These are phyloP conservation scores for Salpingus planirostris DNA, from an alignment of 2,888 invertebrate species.

Conservation along the genomic window DNA sequence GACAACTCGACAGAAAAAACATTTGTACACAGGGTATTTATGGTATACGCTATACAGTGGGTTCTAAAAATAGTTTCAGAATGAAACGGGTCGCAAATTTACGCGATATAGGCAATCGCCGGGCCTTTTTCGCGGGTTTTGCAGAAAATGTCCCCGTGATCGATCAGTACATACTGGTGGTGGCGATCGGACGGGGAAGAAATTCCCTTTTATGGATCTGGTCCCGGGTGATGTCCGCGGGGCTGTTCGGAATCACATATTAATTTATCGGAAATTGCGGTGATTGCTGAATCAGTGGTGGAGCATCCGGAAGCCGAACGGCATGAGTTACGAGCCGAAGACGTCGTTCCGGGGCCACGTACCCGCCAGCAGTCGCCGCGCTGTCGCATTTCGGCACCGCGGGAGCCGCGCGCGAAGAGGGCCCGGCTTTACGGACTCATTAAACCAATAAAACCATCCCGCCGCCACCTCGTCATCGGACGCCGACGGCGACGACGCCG, in stretches of 20 bases:
- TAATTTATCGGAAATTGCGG: constrained; percentile 1
- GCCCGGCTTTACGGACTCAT: constrained; percentile 16
- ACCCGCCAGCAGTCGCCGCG: constrained; percentile 24
- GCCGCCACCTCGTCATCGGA: constrained; percentile 24
- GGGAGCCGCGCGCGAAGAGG: neutral
- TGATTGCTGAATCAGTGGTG: constrained; percentile 4
- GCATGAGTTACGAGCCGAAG: constrained; percentile 2
- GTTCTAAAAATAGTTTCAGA: too few species aligned
- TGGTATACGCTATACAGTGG: too few species aligned
- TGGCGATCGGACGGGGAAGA: too few species aligned
- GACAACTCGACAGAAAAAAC: too few species aligned
- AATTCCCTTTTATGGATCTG: too few species aligned
- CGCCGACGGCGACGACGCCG: constrained; percentile 14
- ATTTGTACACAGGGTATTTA: too few species aligned
- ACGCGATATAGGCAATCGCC: too few species aligned
- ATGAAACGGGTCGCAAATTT: too few species aligned
- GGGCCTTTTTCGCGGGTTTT: too few species aligned
- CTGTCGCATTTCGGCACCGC: constrained; percentile 18
- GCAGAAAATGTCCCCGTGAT: too few species aligned
- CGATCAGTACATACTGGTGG: too few species aligned
- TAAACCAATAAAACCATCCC: constrained; percentile 31
- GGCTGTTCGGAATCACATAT: constrained; percentile 2
- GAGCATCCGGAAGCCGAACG: neutral
- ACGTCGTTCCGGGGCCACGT: constrained; percentile 14
- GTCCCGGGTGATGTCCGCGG: too few species aligned